Percentiles rank a stretch among this genome's conserved stretches.
Conservation (phyloP, 2,888 invertebrate species). For the Coleophora deauratella region DNA sequence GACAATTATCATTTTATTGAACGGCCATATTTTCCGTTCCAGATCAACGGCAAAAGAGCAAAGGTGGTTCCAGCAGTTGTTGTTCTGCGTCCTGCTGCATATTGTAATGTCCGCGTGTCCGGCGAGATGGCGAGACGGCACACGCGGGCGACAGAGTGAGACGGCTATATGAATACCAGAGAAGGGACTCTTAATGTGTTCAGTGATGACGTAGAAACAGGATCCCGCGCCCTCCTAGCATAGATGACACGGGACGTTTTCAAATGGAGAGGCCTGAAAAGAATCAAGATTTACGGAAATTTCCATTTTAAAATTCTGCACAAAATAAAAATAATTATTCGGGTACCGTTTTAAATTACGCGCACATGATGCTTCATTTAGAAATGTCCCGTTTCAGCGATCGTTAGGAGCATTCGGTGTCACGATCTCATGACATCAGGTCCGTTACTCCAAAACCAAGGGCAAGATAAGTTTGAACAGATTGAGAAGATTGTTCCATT, state of each 20-base stretch:
- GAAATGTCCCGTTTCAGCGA: slow-evolving; percentile 45
- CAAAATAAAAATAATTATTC: slow-evolving; percentile 17
- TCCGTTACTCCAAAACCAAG: too few relatives aligned
- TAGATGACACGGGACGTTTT: slow-evolving; percentile 45
- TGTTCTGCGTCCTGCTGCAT: slow-evolving; percentile 95
- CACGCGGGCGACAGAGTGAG: slow-evolving; percentile 35
- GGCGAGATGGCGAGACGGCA: slow-evolving; percentile 30
- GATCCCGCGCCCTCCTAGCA: slow-evolving; percentile 33
- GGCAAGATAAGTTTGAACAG: too few relatives aligned
- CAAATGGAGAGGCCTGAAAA: slow-evolving; percentile 28
- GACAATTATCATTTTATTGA: too few relatives aligned
- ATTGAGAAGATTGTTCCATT: too few relatives aligned
- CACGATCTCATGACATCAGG: slow-evolving; percentile 26
- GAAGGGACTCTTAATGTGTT: slow-evolving; percentile 57
- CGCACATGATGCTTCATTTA: slow-evolving; percentile 44
- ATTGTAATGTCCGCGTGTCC: slow-evolving; percentile 78
- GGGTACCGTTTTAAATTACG: slow-evolving; percentile 13
- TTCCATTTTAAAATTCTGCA: slow-evolving; percentile 29
- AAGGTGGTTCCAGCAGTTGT: slow-evolving; percentile 95
- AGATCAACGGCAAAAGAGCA: slow-evolving; percentile 97
- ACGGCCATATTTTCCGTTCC: slow-evolving; percentile 42
- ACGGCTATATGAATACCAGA: slow-evolving; percentile 34
- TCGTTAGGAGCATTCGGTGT: slow-evolving; percentile 16
- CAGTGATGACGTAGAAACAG: slow-evolving; percentile 52
- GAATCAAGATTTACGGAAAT: slow-evolving; percentile 21